Evolutionary conservation across 1,140 invertebrate species (phyloP), one percentile per base, ranked within the genome.

Genomic region (Lerema accius): DNA sequence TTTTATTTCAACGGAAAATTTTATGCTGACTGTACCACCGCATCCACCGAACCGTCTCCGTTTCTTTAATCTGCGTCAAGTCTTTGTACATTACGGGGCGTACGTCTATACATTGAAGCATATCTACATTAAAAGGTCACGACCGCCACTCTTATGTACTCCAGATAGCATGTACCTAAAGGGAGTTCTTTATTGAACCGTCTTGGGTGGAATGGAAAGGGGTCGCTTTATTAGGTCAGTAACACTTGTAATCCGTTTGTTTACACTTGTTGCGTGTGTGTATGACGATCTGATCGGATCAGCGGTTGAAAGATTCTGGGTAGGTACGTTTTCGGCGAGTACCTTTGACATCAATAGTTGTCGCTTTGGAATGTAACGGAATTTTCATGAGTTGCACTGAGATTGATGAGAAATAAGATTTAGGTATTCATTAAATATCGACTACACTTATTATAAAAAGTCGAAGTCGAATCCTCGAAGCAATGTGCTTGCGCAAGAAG

Each of bases 181-280:
- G 80, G 82, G 86, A 88, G 82, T 86, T 88, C 86, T 89, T 87
- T 90, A 89, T 89, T 86, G 82, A 87, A 82, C 82, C 71, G 79
- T 86, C 84, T 89, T 88, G 84, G 80, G 82, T 80, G 81, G 76
- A 37, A 37, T 80, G 81, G 69, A 87, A 86, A 88, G 84, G 88
- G 88, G 86, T 86, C 81, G 82, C 68, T 83, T 89, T 90, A 90
- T 86, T 90, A 89, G 88, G 88, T 90, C 88, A 90, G 84, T 89
- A 86, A 86, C 83, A 87, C 84, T 87, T 80, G 79, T 82, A 81
- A 82, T 84, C 76, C 69, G 80, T 88, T 84, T 86, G 84, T 86
- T 86, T 86, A 89, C 80, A 82, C 73, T 82, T 78, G 78, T 82
- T 74, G 75, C 67, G 64, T 71, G 65, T 63, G 65, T 71, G 63